Base-by-base conservation (phyloP, 2,113 vertebrate genomes). In the Pardalotus punctatus region DNA sequence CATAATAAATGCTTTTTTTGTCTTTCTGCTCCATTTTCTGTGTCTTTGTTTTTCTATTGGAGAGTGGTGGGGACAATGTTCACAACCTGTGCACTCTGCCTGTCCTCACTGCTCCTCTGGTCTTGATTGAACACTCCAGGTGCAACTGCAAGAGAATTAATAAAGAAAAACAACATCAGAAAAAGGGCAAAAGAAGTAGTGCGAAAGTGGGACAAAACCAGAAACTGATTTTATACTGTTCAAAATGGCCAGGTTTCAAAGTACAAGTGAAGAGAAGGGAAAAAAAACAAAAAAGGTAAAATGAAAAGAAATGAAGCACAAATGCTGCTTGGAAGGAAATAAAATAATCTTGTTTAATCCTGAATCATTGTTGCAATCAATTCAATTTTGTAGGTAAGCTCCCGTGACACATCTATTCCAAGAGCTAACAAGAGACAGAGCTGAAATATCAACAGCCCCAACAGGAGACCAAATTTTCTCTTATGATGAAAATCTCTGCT, bases 401-500 rank as follows among this genome's bases (percentile, higher is more conserved):
- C 90, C 90, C 87, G 88, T 54, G 62, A 48, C 92, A 85, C 66
- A 56, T 74, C 79, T 73, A 14, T 90, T 90, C 50, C 90, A 86
- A 60, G 50, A 94, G 33, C 56, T 92, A 90, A 83, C 74, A 90
- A 77, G 79, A 94, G 80, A 74, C 43, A 71, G 76, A 83, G 47
- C 76, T 92, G 79, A 88, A 91, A 90, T 77, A 90, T 71, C 93
- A 94, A 58, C 84, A 94, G 23, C 54, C 11, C 74, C 71, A 90
- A 90, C 38, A 92, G 92, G 88, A 94, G 87, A 90, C 64, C 42
- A 83, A 35, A 74, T 93, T 95, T 96, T 86, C 64, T 77, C 47
- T 77, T 62, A 33, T 83, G 92, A 95, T 88, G 64, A 95, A 95
- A 93, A 94, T 94, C 93, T 95, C 64, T 92, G 88, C 93, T 94